Evolutionary conservation across 2,888 invertebrate genomes (phyloP), one percentile per base, ranked within the genome.

Genomic region (Eustalomyia histrio): DNA sequence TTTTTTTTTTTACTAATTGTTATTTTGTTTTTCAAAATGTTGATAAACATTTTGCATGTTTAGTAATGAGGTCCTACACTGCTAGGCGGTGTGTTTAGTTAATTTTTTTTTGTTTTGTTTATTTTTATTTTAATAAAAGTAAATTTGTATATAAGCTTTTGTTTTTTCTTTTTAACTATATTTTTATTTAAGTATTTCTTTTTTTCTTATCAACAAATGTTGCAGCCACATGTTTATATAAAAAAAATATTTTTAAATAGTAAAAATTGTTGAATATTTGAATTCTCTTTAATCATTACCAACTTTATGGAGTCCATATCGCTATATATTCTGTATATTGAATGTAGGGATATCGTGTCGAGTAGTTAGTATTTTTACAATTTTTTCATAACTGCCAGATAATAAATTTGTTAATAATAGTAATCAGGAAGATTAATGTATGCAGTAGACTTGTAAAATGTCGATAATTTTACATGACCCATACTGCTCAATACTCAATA

Each of bases 41-140:
- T 75, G 39, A 57, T 78, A 74, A 81, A 58, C 78, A 63, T 78
- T 64, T 68, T 29, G 29, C 29, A 33, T 75, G 61, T 75, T 72
- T 72, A 67, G 21, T 61, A 78, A 78, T 78, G 81, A 81, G 78
- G 81, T 78, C 78, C 78, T 75, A 78, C 78, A 75, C 75, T 81
- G 81, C 74, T 71, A 78, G 55, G 71, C 78, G 71, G 57, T 75
- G 81, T 81, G 21, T 76, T 35, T 67, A 24, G 43, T 14, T 50
- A 55, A 55, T 63, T 55, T 53, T 60, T n/a, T n/a, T 35, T 52
- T 14, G 24, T 47, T 39, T 39, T 67, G 17, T n/a, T 67, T 65
- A 21, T 43, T 58, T 57, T 12, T 61, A 21, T 43, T 29, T 53
- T 43, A 24, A 64, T 68, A 35, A 74, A 76, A 74, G 33, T 55